Evolutionary conservation across 2,888 invertebrate species (phyloP), one percentile per base, ranked within the genome.

Genomic region (Hipparchia semele): DNA sequence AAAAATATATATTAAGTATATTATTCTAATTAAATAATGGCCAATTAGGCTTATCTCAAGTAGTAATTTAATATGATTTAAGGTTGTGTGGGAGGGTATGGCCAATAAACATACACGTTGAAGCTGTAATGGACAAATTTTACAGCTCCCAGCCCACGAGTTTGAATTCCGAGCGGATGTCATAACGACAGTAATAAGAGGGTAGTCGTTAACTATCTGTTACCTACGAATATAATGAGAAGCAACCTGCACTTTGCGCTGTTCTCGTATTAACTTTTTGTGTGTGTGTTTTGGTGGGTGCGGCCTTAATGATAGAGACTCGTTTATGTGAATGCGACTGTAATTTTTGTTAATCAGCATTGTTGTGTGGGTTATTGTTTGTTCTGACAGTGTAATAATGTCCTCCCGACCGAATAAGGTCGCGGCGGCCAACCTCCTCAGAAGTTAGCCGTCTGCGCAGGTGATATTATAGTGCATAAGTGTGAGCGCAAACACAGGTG

Each of bases 201-300:
- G 56, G 72, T 70, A 61, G 67, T 73, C 76, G 73, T 77, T 75
- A 78, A 74, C 76, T 78, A 77, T 75, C 75, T 74, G 78, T 79
- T 79, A 78, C 61, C 65, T 1, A 53, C 65, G 65, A 51, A 72
- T 62, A 75, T 79, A 79, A 79, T 76, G 73, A 79, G 71, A 84
- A 81, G 79, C 76, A 79, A 82, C 79, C 81, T 78, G 78, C 62
- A 73, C 65, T 76, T 73, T 71, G 69, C 9, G 60, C 71, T 60
- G 71, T 70, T 75, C 75, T 73, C 76, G 65, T 68, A 74, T 77
- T 77, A 75, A 72, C 72, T 73, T 76, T 75, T 77, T 75, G 73
- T 72, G 10, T 58, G 58, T 33, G 33, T 46, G 13, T 68, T 69
- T 61, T 9, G 61, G 61, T 71, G 59, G 67, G 65, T 64, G 67